These are phyloP conservation scores for Cyprinodon variegatus DNA, from an alignment of 2,113 vertebrate species.

Conservation along the genomic window DNA sequence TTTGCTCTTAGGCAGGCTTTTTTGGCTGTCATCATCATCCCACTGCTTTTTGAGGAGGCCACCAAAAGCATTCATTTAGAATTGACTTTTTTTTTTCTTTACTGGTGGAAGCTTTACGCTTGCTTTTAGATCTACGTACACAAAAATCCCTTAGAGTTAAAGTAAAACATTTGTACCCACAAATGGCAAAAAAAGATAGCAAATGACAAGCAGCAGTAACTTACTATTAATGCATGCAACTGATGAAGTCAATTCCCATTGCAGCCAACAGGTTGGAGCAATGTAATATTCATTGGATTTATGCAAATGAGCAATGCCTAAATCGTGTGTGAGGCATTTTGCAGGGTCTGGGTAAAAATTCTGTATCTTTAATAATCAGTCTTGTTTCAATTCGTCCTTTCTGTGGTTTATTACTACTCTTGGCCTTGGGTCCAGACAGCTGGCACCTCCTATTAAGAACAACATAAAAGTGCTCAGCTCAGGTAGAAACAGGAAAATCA, in stretches of 20 bases:
- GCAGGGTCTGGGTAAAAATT: constrained; percentile 51
- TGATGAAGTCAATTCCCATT: constrained; percentile 65
- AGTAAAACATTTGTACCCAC: constrained; percentile 61
- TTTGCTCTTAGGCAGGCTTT: constrained; percentile 27
- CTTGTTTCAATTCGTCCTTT: constrained; percentile 60
- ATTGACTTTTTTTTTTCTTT: constrained; percentile 15
- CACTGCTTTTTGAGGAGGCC: constrained; percentile 36
- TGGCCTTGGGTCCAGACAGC: constrained; percentile 66
- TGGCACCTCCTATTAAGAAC: constrained; percentile 68
- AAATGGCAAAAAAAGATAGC: constrained; percentile 61
- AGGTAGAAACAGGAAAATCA: constrained; percentile 66
- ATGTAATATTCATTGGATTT: constrained; percentile 72
- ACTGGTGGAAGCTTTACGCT: constrained; percentile 39
- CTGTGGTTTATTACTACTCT: constrained; percentile 66
- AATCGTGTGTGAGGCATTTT: constrained; percentile 70
- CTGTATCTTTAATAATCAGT: constrained; percentile 60
- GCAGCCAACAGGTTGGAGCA: constrained; percentile 66
- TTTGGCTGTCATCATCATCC: constrained; percentile 36
- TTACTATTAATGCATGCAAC: constrained; percentile 72
- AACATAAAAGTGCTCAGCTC: constrained; percentile 60
- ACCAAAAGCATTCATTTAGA: constrained; percentile 64
- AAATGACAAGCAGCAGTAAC: constrained; percentile 73
- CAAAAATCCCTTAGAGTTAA: constrained; percentile 59
- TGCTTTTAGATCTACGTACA: constrained; percentile 41
- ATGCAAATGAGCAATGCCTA: constrained; percentile 66